Percentiles rank a stretch among this genome's conserved stretches.
Evolutionary conservation across 2,888 invertebrate genomes (phyloP).

Genomic region (Papilio elwesi): DNA sequence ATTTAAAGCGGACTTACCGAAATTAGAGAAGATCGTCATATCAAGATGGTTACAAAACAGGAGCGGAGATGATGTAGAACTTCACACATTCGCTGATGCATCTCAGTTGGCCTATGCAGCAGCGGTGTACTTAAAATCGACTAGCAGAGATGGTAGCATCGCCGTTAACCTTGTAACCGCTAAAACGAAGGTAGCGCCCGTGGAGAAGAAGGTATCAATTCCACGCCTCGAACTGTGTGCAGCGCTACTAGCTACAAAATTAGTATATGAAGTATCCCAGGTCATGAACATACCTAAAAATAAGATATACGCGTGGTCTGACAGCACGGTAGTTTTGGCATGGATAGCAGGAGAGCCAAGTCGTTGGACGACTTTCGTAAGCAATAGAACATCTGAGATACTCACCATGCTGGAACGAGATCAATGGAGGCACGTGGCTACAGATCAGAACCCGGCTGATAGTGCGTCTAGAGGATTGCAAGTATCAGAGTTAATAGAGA

Average conservation of each 20-base stretch:
- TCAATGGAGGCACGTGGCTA: constrained; percentile 43
- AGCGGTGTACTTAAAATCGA: constrained; percentile 40
- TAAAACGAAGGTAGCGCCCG: constrained; percentile 36
- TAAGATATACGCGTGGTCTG: constrained; percentile 24
- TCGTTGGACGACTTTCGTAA: constrained; percentile 46
- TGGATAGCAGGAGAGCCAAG: constrained; percentile 40
- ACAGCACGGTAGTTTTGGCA: constrained; percentile 24
- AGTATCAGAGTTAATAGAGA: constrained; percentile 24
- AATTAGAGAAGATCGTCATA: constrained; percentile 10
- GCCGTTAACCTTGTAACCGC: constrained; percentile 37
- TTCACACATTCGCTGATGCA: constrained; percentile 44
- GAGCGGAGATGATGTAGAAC: constrained; percentile 31
- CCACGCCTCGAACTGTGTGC: constrained; percentile 39
- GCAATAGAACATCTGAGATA: constrained; percentile 45
- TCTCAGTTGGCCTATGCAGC: constrained; percentile 43
- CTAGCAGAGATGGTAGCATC: constrained; percentile 3
- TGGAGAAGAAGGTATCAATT: constrained; percentile 19
- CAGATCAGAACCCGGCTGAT: constrained; percentile 50
- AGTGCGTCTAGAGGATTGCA: constrained; percentile 45
- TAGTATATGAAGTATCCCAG: constrained; percentile 38
- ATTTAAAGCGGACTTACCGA: constrained; percentile 1
- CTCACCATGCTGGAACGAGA: no score
- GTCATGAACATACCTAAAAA: constrained; percentile 37
- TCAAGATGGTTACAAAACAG: no score
- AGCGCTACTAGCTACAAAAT: constrained; percentile 38